These are phyloP conservation scores for Trissoscelio sp. DNA, from an alignment of 2,888 invertebrate genomes.

Conservation along the genomic window DNA sequence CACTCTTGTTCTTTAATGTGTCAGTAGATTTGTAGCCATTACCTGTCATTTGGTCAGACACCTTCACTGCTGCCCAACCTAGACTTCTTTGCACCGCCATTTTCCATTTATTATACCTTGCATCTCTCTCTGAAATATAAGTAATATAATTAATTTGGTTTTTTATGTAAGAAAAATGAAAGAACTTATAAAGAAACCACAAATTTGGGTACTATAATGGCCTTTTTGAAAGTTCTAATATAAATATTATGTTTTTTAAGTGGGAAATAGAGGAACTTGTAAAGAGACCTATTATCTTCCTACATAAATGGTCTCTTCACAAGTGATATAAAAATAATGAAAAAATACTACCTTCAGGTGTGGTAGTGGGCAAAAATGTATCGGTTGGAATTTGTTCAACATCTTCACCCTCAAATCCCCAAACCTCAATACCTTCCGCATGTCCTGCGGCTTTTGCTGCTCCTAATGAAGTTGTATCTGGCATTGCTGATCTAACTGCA, in stretches of 20 bases:
- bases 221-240: no score
- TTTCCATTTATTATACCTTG: slow-evolving; percentile 96
- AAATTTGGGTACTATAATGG: no score
- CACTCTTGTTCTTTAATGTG: slow-evolving; percentile 58
- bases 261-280: no score
- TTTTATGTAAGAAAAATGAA: no score
- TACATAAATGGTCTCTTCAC: no score
- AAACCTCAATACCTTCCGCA: slow-evolving; percentile 89
- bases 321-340: no score
- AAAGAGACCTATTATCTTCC: no score
- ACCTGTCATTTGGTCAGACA: slow-evolving; percentile 91
- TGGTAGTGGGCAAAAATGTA: slow-evolving; percentile 92
- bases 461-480: slow-evolving; percentile 96
- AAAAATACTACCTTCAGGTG: slow-evolving; percentile 91
- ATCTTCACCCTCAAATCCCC: slow-evolving; percentile 87
- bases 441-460: slow-evolving; percentile 96
- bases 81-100: slow-evolving; percentile 96
- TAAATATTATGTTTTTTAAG: no score
- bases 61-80: slow-evolving; percentile 93
- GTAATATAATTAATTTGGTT: no score
- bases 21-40: slow-evolving; percentile 56
- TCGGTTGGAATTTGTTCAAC: slow-evolving; percentile 87
- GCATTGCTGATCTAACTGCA: slow-evolving; percentile 90
- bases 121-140: slow-evolving; percentile 88
- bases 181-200: no score